Percentiles rank a stretch among this genome's conserved stretches.
Evolutionary conservation across 1,140 invertebrate species (phyloP).

Genomic region (Brachionus rotundiformis): DNA sequence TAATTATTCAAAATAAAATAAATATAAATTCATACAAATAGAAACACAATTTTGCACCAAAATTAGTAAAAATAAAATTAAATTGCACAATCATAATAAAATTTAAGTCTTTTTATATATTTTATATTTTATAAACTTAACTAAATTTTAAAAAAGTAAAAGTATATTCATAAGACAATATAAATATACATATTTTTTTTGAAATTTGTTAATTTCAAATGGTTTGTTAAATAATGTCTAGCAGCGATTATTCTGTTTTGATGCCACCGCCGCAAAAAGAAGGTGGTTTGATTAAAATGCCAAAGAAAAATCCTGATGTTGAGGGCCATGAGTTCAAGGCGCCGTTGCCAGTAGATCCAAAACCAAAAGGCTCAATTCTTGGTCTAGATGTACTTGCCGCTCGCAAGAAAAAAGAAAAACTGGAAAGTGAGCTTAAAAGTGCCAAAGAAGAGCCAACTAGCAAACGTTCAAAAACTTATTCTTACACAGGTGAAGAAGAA

Average conservation of each 20-base stretch:
- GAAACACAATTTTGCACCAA: neutral
- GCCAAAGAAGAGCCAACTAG: conserved; percentile 1
- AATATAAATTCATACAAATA: conserved; percentile 16
- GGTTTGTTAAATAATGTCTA: conserved; percentile 3
- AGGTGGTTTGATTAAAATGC: conserved; percentile 9
- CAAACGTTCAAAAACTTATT: conserved; percentile 22
- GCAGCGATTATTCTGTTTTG: conserved; percentile 9
- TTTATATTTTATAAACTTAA: no score
- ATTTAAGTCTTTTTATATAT: no score
- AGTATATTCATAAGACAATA: neutral
- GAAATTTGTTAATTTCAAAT: neutral
- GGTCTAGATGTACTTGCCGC: conserved; percentile 43
- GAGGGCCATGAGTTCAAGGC: conserved; percentile 16
- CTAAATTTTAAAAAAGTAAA: neutral
- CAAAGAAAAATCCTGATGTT: conserved; percentile 19
- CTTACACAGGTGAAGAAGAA: conserved; percentile 30
- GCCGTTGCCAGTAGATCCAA: conserved; percentile 22
- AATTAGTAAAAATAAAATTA: neutral
- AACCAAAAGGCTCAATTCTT: conserved; percentile 5
- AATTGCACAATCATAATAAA: conserved; percentile 41
- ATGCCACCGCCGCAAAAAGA: conserved; percentile 29
- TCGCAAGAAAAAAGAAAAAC: conserved; percentile 41
- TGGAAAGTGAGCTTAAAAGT: neutral
- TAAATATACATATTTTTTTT: neutral
- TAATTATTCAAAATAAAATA: conserved; percentile 3